Evolutionary conservation across 2,888 invertebrate species (phyloP), one percentile per base, ranked within the genome.

Genomic region (Melinaea marsaeus): DNA sequence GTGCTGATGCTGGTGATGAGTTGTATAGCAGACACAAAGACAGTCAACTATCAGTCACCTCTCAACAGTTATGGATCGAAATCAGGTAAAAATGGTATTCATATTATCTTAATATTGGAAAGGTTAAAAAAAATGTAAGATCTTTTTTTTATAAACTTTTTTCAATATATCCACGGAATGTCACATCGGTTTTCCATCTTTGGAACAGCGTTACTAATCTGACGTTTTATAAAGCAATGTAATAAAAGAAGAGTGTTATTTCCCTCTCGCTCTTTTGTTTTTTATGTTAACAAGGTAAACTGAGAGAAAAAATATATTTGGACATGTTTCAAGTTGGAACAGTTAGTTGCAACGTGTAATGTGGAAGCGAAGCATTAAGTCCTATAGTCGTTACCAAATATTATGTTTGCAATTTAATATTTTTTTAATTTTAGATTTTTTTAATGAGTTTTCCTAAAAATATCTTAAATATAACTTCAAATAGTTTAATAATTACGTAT

Each of bases 1-100:
- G 74, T 78, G 46, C 69, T 82, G 42, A 55, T 88, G 62, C 69
- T 89, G 35, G 70, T 87, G 74, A 78, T 85, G 79, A 77, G 79
- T 62, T 89, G 84, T 78, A 80, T 88, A 45, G 84, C 79, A 13
- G 77, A 81, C 63, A 83, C 85, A 35, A 79, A 80, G 61, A 84
- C 88, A 0, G 86, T 84, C 60, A 86, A 80, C 69, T 83, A 81
- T 65, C 83, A 81, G 66, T 72, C 80, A 11, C 71, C 81, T 4
- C 71, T 84, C 58, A 79, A 78, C 66, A 76, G 71, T 60, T 71
- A 83, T 66, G 81, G 78, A 33, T 69, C 72, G 45, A 88, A 88
- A 69, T 69, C 88, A 84, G 87, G 80, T 84, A 86, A 81, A 33
- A 33, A 22, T 22, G 22, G 22, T 22, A 22, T 22, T 22, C 22